Conservation (phyloP, 2,797 vertebrate genomes). For the Falco columbarius region DNA sequence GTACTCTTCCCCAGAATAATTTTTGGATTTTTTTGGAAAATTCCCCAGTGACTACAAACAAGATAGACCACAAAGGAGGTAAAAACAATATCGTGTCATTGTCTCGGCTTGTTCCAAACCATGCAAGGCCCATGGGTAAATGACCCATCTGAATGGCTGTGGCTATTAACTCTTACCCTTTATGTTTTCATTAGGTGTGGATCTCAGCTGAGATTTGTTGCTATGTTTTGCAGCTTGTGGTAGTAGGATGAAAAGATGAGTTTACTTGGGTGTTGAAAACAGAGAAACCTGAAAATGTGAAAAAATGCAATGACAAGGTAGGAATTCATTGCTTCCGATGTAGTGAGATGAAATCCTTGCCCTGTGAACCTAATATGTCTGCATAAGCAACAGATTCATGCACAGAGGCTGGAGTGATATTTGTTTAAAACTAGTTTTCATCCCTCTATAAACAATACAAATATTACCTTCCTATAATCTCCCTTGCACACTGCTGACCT, state of each 20-base stretch:
- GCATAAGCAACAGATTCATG: neutral
- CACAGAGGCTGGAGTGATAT: neutral
- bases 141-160: neutral
- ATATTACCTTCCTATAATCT: constrained; percentile 25
- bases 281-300: constrained; percentile 34
- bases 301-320: constrained; percentile 36
- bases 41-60: neutral
- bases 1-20: neutral
- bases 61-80: neutral
- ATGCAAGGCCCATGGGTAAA: neutral
- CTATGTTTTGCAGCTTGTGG: neutral
- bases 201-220: neutral
- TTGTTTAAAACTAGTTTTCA: constrained; percentile 30
- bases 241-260: neutral
- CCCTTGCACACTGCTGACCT: neutral
- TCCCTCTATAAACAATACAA: constrained; percentile 23
- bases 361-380: neutral
- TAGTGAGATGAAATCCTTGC: constrained; percentile 37
- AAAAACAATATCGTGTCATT: neutral
- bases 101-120: neutral
- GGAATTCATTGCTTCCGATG: constrained; percentile 23
- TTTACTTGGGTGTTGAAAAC: neutral
- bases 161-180: constrained; percentile 33
- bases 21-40: neutral
- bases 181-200: constrained; percentile 25